Evolutionary conservation across 1,140 invertebrate species (phyloP), one percentile per base, ranked within the genome.

Genomic region (Pseudomyrmex pallidus): DNA sequence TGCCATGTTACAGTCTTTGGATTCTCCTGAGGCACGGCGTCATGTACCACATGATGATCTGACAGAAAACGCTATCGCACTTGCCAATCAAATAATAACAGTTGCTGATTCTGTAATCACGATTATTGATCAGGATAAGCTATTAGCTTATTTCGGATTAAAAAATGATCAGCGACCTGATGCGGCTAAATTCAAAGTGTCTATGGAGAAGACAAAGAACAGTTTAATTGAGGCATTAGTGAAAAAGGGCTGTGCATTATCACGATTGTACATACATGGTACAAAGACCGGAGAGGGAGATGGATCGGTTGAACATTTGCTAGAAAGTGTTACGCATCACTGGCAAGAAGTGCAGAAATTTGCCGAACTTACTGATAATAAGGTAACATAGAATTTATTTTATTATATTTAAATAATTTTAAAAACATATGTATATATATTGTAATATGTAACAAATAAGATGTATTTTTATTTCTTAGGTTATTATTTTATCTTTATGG

Each of bases 171-270:
- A 95, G 15, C 94, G 97, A 64, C 92, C 95, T 0, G 97, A 98
- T 92, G 97, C 97, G 0, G 92, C 94, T 4, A 97, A 97, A 93
- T 97, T 97, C 61, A 98, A 98, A 94, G 95, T 94, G 95, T 95
- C 95, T 84, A 98, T 98, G 96, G 98, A 99, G 54, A 97, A 97
- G 89, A 96, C 97, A 90, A 97, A 97, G 91, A 95, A 93, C 62
- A 96, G 95, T 78, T 93, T 98, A 52, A 93, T 98, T 52, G 98
- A 99, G 85, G 96, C 97, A 17, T 92, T 98, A 20, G 95, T 96
- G 54, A 96, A 96, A 78, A 97, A 96, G 93, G 98, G 97, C 59
- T 96, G 96, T 88, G 97, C 96, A 61, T 89, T 97, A 54, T 96
- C 96, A 85, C 96, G 97, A 77, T 91, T 97, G 59, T 95, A 95